Percentiles rank a stretch among this genome's conserved stretches.
phyloP scores from a whole-genome alignment of 2,797 vertebrate genomes.

The Aselliscus stoliczkanus region DNA sequence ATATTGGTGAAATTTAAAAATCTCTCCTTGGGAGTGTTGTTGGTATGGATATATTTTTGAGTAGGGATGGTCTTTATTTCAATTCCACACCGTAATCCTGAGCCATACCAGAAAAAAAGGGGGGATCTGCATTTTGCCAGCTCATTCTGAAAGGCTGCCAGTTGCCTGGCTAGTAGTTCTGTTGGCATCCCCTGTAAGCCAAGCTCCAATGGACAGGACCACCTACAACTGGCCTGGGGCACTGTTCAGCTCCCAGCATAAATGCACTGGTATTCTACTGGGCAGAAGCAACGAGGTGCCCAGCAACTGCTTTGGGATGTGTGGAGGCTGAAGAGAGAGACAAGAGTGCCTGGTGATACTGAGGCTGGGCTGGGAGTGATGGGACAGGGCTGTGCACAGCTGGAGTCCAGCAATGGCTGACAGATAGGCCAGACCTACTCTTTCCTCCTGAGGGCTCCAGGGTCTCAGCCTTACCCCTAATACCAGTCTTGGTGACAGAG shows the following conservation, averaged over 20 bases:
- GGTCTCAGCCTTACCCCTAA: background rate
- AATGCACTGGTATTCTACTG: background rate
- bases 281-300: background rate
- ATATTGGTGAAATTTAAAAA: background rate
- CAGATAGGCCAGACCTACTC: background rate
- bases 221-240: background rate
- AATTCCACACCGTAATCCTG: background rate
- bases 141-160: background rate
- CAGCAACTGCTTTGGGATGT: background rate
- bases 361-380: background rate
- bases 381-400: background rate
- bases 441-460: background rate
- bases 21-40: background rate
- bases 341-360: accelerated
- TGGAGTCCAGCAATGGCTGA: background rate
- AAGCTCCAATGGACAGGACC: background rate
- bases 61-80: background rate
- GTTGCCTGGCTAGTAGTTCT: background rate
- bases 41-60: background rate
- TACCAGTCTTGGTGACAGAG: background rate
- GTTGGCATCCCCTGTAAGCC: background rate
- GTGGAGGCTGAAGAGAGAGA: background rate
- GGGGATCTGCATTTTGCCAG: background rate
- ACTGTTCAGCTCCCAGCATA: background rate
- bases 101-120: background rate